Base-by-base conservation (phyloP, 2,888 invertebrate species). In the Notodonta ziczac region DNA sequence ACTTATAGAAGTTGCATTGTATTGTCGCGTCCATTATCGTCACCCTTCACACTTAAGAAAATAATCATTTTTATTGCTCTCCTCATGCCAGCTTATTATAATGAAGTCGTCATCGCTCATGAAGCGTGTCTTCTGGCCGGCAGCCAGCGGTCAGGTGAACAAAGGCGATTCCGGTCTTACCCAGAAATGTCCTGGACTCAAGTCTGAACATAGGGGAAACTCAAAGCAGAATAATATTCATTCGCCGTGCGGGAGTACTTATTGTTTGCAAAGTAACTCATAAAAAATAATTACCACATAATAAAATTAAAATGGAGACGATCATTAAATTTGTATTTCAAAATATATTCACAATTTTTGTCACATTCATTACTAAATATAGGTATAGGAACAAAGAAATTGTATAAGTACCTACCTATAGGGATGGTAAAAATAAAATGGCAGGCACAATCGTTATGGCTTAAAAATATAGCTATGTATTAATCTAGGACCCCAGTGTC, bases 141-240 rank as follows among this genome's bases (percentile, higher is more conserved):
- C 32, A 56, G 67, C 76, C 75, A 75, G 67, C 16, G 14, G 48
- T 58, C 73, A 75, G 73, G 74, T 74, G 60, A 61, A 74, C 73
- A 75, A 75, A 74, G 74, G 55, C 58, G 61, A 58, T 58, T 57
- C 57, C 48, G 40, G 58, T 55, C 67, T 66, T n/a, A 68, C 63
- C 55, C 54, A 63, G 61, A 72, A 67, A 66, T 56, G 61, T 66
- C 64, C 63, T 46, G 57, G 56, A 32, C 40, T 62, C 60, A 62
- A 24, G 24, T 24, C 24, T 24, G 24, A 24, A 58, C 54, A 63
- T 8, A 72, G 64, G 58, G 70, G 61, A 73, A 74, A 74, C 55
- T 71, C 66, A 74, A 74, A 75, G 56, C 57, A 58, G 74, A 66
- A 61, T 56, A 53, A 51, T 55, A 58, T 35, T 32, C 56, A 55